Conservation (phyloP, 2,797 vertebrate genomes). For the Macrochelys suwanniensis region DNA sequence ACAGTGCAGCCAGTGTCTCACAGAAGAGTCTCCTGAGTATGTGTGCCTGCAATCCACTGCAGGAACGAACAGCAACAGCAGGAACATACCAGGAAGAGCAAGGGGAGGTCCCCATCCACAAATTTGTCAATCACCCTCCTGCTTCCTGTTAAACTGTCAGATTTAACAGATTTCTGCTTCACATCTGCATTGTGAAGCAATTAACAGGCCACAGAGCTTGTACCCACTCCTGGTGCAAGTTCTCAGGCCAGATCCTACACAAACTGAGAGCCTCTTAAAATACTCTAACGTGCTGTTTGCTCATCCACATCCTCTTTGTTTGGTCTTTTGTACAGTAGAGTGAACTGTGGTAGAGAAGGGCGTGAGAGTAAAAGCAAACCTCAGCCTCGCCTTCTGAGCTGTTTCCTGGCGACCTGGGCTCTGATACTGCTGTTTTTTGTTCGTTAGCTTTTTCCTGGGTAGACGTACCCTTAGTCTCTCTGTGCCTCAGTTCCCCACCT, state of each 20-base stretch:
- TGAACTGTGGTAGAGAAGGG: background rate
- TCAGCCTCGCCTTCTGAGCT: rapidly evolving
- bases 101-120: background rate
- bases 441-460: background rate
- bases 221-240: background rate
- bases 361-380: background rate
- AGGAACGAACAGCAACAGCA: background rate
- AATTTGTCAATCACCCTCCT: background rate
- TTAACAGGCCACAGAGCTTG: background rate
- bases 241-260: background rate
- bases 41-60: background rate
- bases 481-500: no score
- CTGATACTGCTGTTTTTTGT: background rate
- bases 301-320: background rate
- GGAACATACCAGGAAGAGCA: background rate
- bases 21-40: background rate
- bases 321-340: background rate
- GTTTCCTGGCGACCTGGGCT: background rate
- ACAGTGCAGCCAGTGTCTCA: background rate
- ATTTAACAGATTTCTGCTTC: background rate
- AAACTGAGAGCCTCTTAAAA: background rate
- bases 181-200: background rate
- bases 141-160: background rate
- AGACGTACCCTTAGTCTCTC: background rate
- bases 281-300: background rate